These are phyloP conservation scores for Eledona agricola DNA, from an alignment of 2,888 invertebrate genomes.

Conservation along the genomic window DNA sequence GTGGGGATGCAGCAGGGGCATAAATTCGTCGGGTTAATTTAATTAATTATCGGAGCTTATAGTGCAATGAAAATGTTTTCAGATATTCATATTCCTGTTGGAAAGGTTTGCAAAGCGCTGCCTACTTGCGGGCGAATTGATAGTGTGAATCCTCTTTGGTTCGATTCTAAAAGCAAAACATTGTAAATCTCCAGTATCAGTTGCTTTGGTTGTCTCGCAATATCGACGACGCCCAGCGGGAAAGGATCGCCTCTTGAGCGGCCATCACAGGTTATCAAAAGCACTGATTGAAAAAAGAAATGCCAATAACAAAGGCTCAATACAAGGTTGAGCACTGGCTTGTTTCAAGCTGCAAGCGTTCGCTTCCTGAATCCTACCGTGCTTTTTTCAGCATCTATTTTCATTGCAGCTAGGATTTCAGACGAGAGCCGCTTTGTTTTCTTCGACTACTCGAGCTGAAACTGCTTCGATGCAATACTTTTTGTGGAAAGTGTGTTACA, in stretches of 20 bases:
- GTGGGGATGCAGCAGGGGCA: too few relatives aligned
- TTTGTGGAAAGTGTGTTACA: too few relatives aligned
- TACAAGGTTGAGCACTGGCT: conserved; percentile 29
- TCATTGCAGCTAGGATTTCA: conserved; percentile 3
- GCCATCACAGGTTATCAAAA: conserved; percentile 41
- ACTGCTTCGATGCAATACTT: too few relatives aligned
- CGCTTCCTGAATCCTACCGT: conserved; percentile 27
- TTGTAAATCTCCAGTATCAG: conserved; percentile 42
- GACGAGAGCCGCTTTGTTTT: too few relatives aligned
- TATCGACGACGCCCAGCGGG: conserved; percentile 29
- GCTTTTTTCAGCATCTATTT: conserved; percentile 10
- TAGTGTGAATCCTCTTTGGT: too few relatives aligned
- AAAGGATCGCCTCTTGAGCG: conserved; percentile 32
- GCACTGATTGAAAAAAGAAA: conserved; percentile 47
- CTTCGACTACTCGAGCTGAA: too few relatives aligned
- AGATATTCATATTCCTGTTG: conserved; percentile 24
- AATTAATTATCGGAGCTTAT: too few relatives aligned
- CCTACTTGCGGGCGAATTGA: too few relatives aligned
- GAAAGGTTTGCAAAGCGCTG: too few relatives aligned
- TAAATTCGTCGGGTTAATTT: too few relatives aligned
- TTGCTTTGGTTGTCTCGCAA: conserved; percentile 35
- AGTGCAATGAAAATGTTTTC: conserved; percentile 7
- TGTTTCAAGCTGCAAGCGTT: conserved; percentile 30
- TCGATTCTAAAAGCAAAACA: conserved; percentile 42
- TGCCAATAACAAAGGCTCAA: conserved; percentile 47